Percentiles rank a stretch among this genome's conserved stretches.
Evolutionary conservation across 2,113 vertebrate species (phyloP).

Genomic region (Corythornis madagascariensis): DNA sequence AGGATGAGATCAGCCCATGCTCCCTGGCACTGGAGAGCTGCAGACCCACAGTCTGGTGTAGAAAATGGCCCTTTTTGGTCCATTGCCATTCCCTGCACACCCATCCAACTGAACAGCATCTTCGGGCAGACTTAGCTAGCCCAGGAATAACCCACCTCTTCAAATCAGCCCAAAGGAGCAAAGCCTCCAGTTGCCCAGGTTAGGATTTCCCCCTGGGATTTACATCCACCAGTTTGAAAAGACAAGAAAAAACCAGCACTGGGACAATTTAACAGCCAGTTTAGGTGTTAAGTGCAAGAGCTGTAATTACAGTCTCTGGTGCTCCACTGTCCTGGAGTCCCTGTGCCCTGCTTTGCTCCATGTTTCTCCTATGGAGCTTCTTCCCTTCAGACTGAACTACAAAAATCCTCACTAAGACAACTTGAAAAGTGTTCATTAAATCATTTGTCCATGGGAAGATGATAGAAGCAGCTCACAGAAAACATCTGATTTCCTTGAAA

Average conservation of each 20-base stretch:
- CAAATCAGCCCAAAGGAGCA: not conserved
- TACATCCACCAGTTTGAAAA: fast-evolving
- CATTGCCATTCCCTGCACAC: not conserved
- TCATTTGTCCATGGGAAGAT: not conserved
- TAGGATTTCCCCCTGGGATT: not conserved
- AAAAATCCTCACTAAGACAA: not conserved
- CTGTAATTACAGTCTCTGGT: not conserved
- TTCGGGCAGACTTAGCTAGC: not conserved
- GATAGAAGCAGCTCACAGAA: not conserved
- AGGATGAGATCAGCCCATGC: not conserved
- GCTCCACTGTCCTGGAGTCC: not conserved
- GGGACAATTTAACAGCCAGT: not conserved
- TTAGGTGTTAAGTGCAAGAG: not conserved
- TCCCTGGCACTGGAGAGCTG: not conserved
- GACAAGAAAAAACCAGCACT: not conserved
- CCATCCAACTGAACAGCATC: not conserved
- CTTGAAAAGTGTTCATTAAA: not conserved
- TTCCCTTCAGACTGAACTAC: not conserved
- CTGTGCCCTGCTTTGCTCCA: not conserved
- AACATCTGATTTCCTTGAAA: not conserved
- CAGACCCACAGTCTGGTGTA: fast-evolving
- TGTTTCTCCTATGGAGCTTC: not conserved
- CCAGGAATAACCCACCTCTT: not conserved
- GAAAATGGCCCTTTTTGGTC: not conserved
- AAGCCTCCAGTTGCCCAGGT: not conserved